Base-by-base conservation (phyloP, 53 echinoderm and acorn worm species). In the Apostichopus leukothele region DNA sequence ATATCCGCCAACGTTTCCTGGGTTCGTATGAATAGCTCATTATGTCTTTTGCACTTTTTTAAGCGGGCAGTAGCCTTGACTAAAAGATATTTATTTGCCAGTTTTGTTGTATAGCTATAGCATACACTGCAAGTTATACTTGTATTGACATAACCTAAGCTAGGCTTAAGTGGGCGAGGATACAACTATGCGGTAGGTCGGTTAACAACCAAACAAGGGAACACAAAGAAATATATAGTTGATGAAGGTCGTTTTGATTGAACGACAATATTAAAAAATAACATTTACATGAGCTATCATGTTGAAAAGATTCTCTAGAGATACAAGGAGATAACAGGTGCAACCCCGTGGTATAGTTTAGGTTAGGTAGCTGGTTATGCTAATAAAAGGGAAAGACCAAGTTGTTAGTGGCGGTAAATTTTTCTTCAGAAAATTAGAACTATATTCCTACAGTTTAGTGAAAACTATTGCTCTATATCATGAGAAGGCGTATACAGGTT, bases 1-100 rank as follows among this genome's bases (percentile, higher is more conserved):
- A 81, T 81, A 81, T 81, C 81, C 81, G 81, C 81, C 81, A 81
- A 54, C 60, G 81, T 81, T 81, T 81, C 81, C 81, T 54, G 81
- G 16, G 9, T 55, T 9, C 55, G 81, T 54, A 57, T 81, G 53
- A 55, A 81, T 59, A 81, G 55, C 55, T 81, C 55, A 16, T 21
- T 81, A 59, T 81, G 81, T 81, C 54, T 19, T 54, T 59, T 81
- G 81, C 59, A 81, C 81, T 81, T 81, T 81, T 71, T 81, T 12
- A 6, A 81, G 81, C 81, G 81, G 81, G 59, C 81, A 81, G 14
- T 81, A 81, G 81, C 81, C 81, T 81, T 81, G 20, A n/a, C 71
- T 71, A 19, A 57, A 57, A 10, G 57, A 57, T 57, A 57, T 4
- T 7, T 57, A 57, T 57, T 57, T 57, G 57, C 57, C 10, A 57